A percentile compares a stretch with the other conserved stretches of the same genome.
These are phyloP conservation scores for Platycheirus albimanus DNA, from an alignment of 2,888 invertebrate species.

Conservation along the genomic window DNA sequence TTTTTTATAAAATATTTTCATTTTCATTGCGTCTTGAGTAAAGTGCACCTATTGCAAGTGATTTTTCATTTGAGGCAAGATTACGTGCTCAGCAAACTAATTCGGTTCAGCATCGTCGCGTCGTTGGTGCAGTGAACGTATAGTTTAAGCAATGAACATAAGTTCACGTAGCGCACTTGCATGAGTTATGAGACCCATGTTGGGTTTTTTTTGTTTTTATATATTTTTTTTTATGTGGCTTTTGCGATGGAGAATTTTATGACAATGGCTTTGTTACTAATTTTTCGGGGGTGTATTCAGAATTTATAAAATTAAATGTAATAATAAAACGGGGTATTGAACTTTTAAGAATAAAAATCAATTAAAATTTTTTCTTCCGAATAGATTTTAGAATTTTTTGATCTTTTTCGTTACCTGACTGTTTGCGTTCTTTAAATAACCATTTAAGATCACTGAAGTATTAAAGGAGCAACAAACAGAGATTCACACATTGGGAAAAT, in stretches of 20 bases:
- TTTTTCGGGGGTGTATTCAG: conserved; percentile 43
- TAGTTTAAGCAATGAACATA: conserved; percentile 15
- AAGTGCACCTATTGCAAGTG: conserved; percentile 52
- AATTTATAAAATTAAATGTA: background rate
- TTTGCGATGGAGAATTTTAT: conserved; percentile 32
- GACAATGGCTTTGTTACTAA: conserved; percentile 1
- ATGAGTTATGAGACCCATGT: conserved; percentile 60
- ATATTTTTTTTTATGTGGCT: conserved; percentile 22
- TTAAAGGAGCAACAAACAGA: too few species aligned
- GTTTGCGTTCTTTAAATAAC: too few species aligned
- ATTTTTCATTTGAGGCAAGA: conserved; percentile 67
- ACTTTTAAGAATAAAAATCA: background rate
- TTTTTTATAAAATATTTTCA: conserved; percentile 32
- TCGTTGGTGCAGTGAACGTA: conserved; percentile 1
- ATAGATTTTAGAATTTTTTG: too few species aligned
- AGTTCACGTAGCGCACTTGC: conserved; percentile 60
- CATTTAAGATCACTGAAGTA: too few species aligned
- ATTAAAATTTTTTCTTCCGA: background rate
- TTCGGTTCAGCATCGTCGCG: conserved; percentile 35
- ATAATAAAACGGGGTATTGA: conserved; percentile 4
- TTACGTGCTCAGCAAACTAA: conserved; percentile 69
- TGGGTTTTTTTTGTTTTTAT: conserved; percentile 29
- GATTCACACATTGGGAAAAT: too few species aligned
- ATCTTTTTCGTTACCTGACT: too few species aligned
- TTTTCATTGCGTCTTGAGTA: conserved; percentile 40